Evolutionary conservation across 2,797 vertebrate species (phyloP), one percentile per base, ranked within the genome.

Genomic region (Balearica regulorum): DNA sequence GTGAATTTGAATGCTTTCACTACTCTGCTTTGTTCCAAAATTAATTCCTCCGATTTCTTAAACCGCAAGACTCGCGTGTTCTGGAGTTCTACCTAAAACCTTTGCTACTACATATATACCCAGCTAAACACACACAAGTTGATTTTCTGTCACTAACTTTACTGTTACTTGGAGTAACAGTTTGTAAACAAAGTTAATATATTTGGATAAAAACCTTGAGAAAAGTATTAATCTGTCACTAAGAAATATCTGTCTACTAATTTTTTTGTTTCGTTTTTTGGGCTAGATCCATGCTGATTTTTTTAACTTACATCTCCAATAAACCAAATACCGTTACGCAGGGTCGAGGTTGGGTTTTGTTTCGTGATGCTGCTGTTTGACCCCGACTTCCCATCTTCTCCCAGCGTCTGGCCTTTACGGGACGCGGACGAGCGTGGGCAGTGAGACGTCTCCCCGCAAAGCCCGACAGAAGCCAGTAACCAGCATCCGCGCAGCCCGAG

Each of bases 131-230:
- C 7, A 17, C 60, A 48, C 61, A 51, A 13, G 31, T 16, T 92
- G 95, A 76, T 97, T 83, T 87, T 86, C 57, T 43, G 43, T 66
- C 92, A 58, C 54, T 86, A 49, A 91, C 77, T 78, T 39, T 86
- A 49, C 72, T 87, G 81, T 81, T 65, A 48, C 46, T 55, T n/a
- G 48, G 54, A 73, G 82, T 57, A 64, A 91, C 33, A 41, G 22
- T 54, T 90, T 91, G 51, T 92, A 86, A 94, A 87, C 85, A 93
- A 96, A 97, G 60, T 73, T 96, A 93, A 92, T 97, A 95, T 96
- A 98, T 96, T 95, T 76, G 83, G 92, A 83, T 37, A 33, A 91
- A 96, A 96, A 60, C 43, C n/a, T 3, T 65, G 29, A 82, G 37
- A 26, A n/a, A 55, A 82, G 5, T 3, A 33, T 65, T 89, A 16